Evolutionary conservation across 2,888 invertebrate species (phyloP), one percentile per base, ranked within the genome.

Genomic region (Rhagonycha fulva): DNA sequence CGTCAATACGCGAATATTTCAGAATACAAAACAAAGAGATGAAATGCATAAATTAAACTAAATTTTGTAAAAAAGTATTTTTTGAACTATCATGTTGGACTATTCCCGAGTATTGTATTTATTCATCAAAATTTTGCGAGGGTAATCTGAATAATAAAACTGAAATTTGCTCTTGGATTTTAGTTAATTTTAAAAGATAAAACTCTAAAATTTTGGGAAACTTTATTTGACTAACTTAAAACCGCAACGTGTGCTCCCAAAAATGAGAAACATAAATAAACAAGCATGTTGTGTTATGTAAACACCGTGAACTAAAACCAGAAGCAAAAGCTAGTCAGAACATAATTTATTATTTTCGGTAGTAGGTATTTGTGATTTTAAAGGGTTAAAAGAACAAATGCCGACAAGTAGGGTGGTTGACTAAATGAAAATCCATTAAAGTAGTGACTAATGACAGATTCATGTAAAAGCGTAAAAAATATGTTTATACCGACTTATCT

Each of bases 1-100:
- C 76, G 71, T 76, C 76, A 74, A 76, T 76, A 76, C 68, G 62
- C 28, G 71, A 76, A 73, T 76, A 70, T 73, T 71, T 76, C 73
- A 67, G 71, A 66, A 73, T 73, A 72, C 60, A 76, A 62, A 73
- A 76, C 73, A 76, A 73, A 73, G 62, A 70, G 62, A 73, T 62
- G 30, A 68, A 61, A 66, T 66, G 63, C 63, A 66, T 66, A 66
- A 66, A 66, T 66, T 66, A 66, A 24, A 66, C 26, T 26, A 47
- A 47, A 47, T 47, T n/a, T n/a, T n/a, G n/a, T 47, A 47, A 47
- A 47, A 47, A 47, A n/a, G n/a, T 47, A 47, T n/a, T 47, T 47
- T 19, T 47, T n/a, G 2, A 47, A 47, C 47, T 47, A 47, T 47
- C 47, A 2, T 2, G 0, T 47, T 47, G 0, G n/a, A 47, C 26